These are phyloP conservation scores for Lucilia cuprina DNA, from an alignment of 1,140 invertebrate genomes.

Conservation along the genomic window DNA sequence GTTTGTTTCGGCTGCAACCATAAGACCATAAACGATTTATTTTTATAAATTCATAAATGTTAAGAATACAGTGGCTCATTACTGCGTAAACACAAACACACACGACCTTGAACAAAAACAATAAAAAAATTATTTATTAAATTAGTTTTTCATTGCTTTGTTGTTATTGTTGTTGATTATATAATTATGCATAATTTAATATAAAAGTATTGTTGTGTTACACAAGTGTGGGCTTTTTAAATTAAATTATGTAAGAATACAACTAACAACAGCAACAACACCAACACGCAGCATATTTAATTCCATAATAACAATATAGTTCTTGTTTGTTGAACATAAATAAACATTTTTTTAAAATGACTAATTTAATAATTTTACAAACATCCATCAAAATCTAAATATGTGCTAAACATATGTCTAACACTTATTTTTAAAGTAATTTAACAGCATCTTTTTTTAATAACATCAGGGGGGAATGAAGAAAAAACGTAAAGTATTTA, in stretches of 20 bases:
- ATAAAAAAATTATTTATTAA: neutral
- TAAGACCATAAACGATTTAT: neutral
- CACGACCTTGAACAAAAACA: neutral
- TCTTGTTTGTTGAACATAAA: too few species aligned
- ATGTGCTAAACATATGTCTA: neutral
- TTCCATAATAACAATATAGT: too few species aligned
- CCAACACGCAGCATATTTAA: too few species aligned
- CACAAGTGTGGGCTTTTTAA: neutral
- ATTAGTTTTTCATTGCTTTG: neutral
- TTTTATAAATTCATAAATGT: neutral
- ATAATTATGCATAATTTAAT: neutral
- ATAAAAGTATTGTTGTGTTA: neutral
- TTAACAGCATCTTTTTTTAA: neutral
- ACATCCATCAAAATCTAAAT: neutral
- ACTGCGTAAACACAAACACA: neutral
- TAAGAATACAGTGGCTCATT: neutral
- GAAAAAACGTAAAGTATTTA: neutral
- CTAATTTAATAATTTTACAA: neutral
- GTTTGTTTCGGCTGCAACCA: neutral
- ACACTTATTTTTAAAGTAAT: neutral
- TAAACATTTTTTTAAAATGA: neutral
- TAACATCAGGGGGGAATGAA: too few species aligned
- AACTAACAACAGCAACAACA: neutral
- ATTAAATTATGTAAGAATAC: neutral
- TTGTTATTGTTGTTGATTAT: neutral